These are phyloP conservation scores for Cataglyphis altisquamis DNA, from an alignment of 2,888 invertebrate species.

Conservation along the genomic window DNA sequence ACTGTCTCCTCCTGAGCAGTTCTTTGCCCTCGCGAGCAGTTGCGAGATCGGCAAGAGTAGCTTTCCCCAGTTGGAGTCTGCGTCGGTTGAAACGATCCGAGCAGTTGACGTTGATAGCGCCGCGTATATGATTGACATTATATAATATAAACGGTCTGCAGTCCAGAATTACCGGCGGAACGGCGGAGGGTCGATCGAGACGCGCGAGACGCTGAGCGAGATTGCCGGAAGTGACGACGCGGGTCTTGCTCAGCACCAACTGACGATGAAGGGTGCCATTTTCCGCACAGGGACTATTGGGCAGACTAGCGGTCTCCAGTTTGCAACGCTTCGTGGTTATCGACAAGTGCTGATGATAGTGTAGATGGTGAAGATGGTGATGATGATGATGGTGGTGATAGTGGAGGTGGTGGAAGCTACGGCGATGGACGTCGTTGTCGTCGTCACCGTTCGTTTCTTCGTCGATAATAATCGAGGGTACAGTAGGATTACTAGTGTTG, in stretches of 20 bases:
- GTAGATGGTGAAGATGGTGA: conserved; percentile 69
- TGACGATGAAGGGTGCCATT: conserved; percentile 87
- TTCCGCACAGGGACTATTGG: conserved; percentile 88
- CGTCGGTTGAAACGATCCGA: conserved; percentile 90
- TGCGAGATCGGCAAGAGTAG: conserved; percentile 89
- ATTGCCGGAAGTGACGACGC: conserved; percentile 87
- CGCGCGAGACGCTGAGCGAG: conserved; percentile 86
- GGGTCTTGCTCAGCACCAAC: conserved; percentile 87
- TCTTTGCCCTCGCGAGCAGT: conserved; percentile 90
- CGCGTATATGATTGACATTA: conserved; percentile 90
- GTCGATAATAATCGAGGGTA: conserved; percentile 55
- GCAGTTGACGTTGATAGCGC: conserved; percentile 91
- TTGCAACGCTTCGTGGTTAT: conserved; percentile 87
- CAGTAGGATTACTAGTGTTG: conserved; percentile 61
- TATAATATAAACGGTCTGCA: conserved; percentile 91
- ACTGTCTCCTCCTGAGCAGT: conserved; percentile 87
- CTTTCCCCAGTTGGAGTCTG: conserved; percentile 90
- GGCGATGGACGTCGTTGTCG: conserved; percentile 60
- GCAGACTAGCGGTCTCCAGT: conserved; percentile 87
- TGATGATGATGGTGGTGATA: conserved; percentile 68
- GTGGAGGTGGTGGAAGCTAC: conserved; percentile 50
- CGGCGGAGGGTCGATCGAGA: conserved; percentile 32
- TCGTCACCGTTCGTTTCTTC: conserved; percentile 66
- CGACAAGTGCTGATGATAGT: conserved; percentile 66
- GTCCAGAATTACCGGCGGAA: conserved; percentile 87